Evolutionary conservation across 2,888 invertebrate genomes (phyloP).

Genomic region (Boloria euphrosyne): DNA sequence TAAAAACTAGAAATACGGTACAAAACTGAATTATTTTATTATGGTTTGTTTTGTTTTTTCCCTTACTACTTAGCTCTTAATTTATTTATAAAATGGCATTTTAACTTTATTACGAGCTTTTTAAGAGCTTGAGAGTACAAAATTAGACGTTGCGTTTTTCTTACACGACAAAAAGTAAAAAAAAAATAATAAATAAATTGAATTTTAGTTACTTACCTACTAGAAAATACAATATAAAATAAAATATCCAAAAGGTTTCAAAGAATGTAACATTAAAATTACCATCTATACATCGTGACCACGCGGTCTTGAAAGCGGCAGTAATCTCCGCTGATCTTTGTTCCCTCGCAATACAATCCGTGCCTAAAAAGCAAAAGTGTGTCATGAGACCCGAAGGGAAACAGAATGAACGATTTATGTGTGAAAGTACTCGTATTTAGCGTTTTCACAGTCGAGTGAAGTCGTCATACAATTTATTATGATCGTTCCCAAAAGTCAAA

Average conservation of each 20-base stretch:
- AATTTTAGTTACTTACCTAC: too few relatives aligned
- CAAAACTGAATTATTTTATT: too few relatives aligned
- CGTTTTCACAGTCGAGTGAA: slow-evolving; percentile 31
- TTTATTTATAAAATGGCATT: too few relatives aligned
- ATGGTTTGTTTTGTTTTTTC: too few relatives aligned
- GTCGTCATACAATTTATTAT: background rate
- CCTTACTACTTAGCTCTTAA: too few relatives aligned
- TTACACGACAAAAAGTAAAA: too few relatives aligned
- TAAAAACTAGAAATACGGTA: too few relatives aligned
- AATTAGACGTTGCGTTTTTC: too few relatives aligned
- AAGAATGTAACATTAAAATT: slow-evolving; percentile 6
- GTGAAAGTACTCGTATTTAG: slow-evolving; percentile 47
- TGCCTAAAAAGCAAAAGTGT: slow-evolving; percentile 58
- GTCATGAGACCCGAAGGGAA: slow-evolving; percentile 48
- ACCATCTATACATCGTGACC: slow-evolving; percentile 31
- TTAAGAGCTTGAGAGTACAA: too few relatives aligned
- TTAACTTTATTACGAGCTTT: too few relatives aligned
- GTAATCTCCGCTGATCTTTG: slow-evolving; percentile 55
- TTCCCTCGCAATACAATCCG: slow-evolving; percentile 48
- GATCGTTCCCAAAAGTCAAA: background rate
- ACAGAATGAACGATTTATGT: slow-evolving; percentile 50
- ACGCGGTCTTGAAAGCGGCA: slow-evolving; percentile 44
- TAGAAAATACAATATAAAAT: background rate
- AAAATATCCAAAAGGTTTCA: background rate
- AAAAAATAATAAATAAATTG: too few relatives aligned